phyloP scores from a whole-genome alignment of 2,888 invertebrate species.

The Drosophila borborema region DNA sequence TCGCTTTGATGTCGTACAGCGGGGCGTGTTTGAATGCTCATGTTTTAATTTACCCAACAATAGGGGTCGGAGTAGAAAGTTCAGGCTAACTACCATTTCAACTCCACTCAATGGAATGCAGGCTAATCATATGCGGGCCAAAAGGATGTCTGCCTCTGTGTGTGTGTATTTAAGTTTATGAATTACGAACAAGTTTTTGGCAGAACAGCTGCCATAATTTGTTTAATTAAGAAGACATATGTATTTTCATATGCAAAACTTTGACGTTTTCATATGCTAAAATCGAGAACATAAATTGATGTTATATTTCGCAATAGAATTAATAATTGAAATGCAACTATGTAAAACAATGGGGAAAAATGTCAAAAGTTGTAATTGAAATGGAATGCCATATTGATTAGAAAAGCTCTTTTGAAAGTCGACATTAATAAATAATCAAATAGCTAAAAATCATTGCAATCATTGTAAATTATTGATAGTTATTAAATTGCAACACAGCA shows the following conservation, averaged over 20 bases:
- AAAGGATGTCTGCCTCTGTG: conserved; percentile 1
- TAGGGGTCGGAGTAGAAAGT: conserved; percentile 15
- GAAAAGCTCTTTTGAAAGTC: neutral
- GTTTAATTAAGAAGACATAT: conserved; percentile 14
- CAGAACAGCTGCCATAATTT: conserved; percentile 14
- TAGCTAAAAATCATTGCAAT: conserved; percentile 26
- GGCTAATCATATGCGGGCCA: conserved; percentile 47
- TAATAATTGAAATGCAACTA: neutral
- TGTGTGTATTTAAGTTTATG: neutral
- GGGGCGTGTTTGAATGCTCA: conserved; percentile 38
- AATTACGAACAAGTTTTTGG: conserved; percentile 17
- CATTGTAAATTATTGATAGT: conserved; percentile 16
- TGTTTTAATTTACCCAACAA: conserved; percentile 62
- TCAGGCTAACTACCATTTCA: neutral
- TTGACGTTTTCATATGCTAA: neutral
- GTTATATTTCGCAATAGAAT: no score
- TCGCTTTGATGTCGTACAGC: conserved; percentile 44
- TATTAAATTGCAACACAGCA: conserved; percentile 35
- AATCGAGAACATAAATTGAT: no score
- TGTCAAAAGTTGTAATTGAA: conserved; percentile 5
- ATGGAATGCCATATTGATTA: neutral
- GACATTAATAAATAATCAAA: conserved; percentile 29
- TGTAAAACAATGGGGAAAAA: neutral
- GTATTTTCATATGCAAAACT: conserved; percentile 11
- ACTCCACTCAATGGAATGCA: conserved; percentile 39